Evolutionary conservation across 2,888 invertebrate genomes (phyloP).

Genomic region (Stenodera caucasica): DNA sequence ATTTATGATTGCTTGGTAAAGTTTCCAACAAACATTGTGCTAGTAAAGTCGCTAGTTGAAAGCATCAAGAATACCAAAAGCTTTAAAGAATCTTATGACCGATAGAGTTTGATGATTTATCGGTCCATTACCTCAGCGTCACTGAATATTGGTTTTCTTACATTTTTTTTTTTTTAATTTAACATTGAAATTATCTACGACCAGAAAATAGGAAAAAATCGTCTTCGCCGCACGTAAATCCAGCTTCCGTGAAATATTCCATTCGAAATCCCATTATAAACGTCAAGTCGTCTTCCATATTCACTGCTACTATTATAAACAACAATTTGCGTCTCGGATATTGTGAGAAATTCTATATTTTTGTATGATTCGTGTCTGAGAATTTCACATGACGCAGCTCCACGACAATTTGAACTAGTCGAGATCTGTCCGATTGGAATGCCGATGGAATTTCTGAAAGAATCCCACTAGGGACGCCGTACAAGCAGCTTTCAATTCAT

Average conservation of each 20-base stretch:
- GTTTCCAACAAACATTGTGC: slow-evolving; percentile 25
- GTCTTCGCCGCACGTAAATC: background rate
- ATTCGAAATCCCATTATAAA: slow-evolving; percentile 6
- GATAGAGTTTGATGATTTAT: slow-evolving; percentile 39
- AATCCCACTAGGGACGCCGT: slow-evolving; percentile 25
- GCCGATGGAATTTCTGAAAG: slow-evolving; percentile 38
- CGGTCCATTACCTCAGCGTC: slow-evolving; percentile 34
- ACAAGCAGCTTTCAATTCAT: background rate
- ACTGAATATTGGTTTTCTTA: slow-evolving; percentile 27
- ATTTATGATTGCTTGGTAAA: slow-evolving; percentile 34
- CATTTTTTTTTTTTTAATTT: background rate
- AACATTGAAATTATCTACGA: too few species aligned
- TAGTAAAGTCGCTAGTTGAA: slow-evolving; percentile 1
- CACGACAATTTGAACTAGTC: slow-evolving; percentile 42
- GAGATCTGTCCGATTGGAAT: slow-evolving; percentile 36
- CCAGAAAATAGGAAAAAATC: too few species aligned
- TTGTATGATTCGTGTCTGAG: slow-evolving; percentile 13
- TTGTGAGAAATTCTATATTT: too few species aligned
- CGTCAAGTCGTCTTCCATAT: background rate
- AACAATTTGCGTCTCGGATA: background rate
- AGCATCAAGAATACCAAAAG: slow-evolving; percentile 25
- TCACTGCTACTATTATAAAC: background rate
- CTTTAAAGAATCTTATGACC: slow-evolving; percentile 32
- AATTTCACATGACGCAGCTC: slow-evolving; percentile 43
- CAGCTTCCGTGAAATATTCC: slow-evolving; percentile 1